Evolutionary conservation across 1,140 invertebrate genomes (phyloP).

Genomic region (Druon quercuslanigerum): DNA sequence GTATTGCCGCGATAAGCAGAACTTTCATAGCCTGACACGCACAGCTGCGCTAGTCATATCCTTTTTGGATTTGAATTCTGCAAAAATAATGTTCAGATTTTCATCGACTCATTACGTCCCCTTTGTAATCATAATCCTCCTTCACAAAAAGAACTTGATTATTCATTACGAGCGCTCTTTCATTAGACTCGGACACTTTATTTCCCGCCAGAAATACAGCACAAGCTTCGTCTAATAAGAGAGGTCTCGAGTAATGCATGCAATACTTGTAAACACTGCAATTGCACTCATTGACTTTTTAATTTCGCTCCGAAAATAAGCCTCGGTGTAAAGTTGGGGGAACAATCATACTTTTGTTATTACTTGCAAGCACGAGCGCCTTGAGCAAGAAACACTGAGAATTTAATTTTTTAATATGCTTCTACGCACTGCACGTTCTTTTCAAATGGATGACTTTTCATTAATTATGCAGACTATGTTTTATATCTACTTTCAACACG

Average conservation of each 20-base stretch:
- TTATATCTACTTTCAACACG: not conserved
- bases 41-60: constrained; percentile 32
- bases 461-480: constrained; percentile 10
- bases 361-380: constrained; percentile 43
- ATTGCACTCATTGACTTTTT: constrained; percentile 19
- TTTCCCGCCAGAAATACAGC: not conserved
- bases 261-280: constrained; percentile 27
- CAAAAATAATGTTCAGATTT: constrained; percentile 28
- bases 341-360: constrained; percentile 33
- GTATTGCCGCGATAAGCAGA: constrained; percentile 50
- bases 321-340: constrained; percentile 23
- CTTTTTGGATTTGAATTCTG: not conserved
- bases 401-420: constrained; percentile 21
- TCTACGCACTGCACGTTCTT: not conserved
- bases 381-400: constrained; percentile 31
- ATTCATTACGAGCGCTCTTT: not conserved
- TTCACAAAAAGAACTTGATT: constrained; percentile 22
- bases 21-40: constrained; percentile 46
- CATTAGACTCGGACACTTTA: constrained; percentile 4
- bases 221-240: not conserved
- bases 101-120: constrained; percentile 8
- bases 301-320: constrained; percentile 22
- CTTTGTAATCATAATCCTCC: constrained; percentile 11
- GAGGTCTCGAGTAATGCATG: constrained; percentile 23
- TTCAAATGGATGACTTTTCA: constrained; percentile 4